Evolutionary conservation across 2,113 vertebrate genomes (phyloP).

Genomic region (Canis aureus): DNA sequence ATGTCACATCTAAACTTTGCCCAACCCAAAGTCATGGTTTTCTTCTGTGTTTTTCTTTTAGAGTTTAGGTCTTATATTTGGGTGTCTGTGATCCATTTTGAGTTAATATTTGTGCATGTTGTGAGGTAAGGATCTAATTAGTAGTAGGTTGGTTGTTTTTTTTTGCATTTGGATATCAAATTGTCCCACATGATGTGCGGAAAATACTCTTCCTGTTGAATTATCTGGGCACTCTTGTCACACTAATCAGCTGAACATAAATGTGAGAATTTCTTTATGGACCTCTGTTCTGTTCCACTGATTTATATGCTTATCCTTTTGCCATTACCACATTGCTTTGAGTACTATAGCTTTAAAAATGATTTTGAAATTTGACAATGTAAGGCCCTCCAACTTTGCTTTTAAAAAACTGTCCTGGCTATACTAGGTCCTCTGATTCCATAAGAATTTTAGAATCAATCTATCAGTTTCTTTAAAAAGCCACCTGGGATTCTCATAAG

Average conservation of each 20-base stretch:
- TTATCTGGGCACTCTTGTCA: not conserved
- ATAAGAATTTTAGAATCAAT: constrained; percentile 1
- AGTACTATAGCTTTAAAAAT: not conserved
- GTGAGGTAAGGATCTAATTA: not conserved
- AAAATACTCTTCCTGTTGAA: not conserved
- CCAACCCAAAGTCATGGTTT: not conserved
- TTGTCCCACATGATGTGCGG: not conserved
- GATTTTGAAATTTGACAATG: not conserved
- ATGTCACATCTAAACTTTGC: not conserved
- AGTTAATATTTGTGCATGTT: constrained; percentile 19
- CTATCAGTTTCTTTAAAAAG: not conserved
- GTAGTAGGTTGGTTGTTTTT: not conserved
- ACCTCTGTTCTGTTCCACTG: not conserved
- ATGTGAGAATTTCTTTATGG: constrained; percentile 14
- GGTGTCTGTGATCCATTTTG: not conserved
- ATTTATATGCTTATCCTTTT: not conserved
- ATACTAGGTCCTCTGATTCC: not conserved
- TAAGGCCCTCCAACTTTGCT: not conserved
- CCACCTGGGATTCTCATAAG: not conserved
- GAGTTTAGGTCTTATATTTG: not conserved
- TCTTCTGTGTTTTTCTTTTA: not conserved
- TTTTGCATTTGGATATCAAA: not conserved
- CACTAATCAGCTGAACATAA: not conserved
- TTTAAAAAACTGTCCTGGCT: constrained; percentile 12
- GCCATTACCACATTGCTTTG: not conserved